These are phyloP conservation scores for Allygus modestus DNA, from an alignment of 2,888 invertebrate species.

Conservation along the genomic window DNA sequence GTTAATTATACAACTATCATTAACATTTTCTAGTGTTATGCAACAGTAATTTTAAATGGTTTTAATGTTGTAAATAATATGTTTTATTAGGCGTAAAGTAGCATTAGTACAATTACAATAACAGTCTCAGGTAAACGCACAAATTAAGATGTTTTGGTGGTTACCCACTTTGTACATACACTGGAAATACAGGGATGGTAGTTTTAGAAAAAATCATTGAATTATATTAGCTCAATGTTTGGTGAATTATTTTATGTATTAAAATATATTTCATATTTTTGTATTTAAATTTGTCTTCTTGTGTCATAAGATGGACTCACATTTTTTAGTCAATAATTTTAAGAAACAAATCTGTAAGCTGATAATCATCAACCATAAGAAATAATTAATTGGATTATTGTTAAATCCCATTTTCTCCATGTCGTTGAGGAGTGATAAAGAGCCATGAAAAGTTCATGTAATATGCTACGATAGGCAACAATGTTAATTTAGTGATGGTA, in stretches of 20 bases:
- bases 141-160: constrained; percentile 40
- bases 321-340: not conserved
- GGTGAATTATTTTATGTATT: not conserved
- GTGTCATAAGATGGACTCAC: too few species aligned
- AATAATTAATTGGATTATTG: too few species aligned
- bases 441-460: too few species aligned
- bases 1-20: not conserved
- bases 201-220: not conserved
- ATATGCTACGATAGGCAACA: not conserved
- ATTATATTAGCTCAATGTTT: not conserved
- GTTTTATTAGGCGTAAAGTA: not conserved
- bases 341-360: too few species aligned
- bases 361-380: too few species aligned
- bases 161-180: constrained; percentile 54
- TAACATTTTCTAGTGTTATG: not conserved
- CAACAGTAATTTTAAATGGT: not conserved
- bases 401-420: too few species aligned
- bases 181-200: constrained; percentile 50
- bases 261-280: not conserved
- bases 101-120: constrained; percentile 10
- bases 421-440: too few species aligned
- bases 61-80: not conserved
- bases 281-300: not conserved
- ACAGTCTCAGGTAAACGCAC: constrained; percentile 38
- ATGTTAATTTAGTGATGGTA: not conserved